phyloP scores from a whole-genome alignment of 2,113 vertebrate species.

The Anoplopoma fimbria region DNA sequence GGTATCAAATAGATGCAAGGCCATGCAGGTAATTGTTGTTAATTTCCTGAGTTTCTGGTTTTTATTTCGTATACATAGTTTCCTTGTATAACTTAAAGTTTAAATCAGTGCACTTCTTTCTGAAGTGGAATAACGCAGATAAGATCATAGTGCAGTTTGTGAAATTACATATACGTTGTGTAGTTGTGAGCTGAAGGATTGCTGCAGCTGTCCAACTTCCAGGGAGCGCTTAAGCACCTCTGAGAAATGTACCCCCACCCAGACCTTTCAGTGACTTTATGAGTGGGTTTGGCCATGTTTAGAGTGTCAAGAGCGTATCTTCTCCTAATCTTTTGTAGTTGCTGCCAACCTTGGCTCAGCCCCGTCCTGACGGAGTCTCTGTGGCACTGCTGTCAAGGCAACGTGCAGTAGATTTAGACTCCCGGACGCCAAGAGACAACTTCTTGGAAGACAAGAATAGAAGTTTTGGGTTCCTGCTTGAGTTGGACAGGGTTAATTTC shows the following conservation, averaged over 20 bases:
- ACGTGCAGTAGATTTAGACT: slow-evolving; percentile 54
- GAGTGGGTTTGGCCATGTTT: slow-evolving; percentile 31
- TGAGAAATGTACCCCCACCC: slow-evolving; percentile 36
- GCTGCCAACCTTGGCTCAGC: slow-evolving; percentile 40
- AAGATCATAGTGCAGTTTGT: background rate
- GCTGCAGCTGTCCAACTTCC: slow-evolving; percentile 19
- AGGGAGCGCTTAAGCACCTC: slow-evolving; percentile 36
- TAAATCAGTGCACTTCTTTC: slow-evolving; percentile 12
- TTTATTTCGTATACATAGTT: slow-evolving; percentile 3
- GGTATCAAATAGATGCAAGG: slow-evolving; percentile 25
- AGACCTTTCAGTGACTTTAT: slow-evolving; percentile 47
- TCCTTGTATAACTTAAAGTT: background rate
- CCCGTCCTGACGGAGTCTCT: slow-evolving; percentile 30
- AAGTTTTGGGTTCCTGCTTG: background rate
- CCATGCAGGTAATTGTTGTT: slow-evolving; percentile 40
- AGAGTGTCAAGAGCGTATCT: slow-evolving; percentile 21
- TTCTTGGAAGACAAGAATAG: slow-evolving; percentile 50
- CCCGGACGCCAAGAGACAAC: slow-evolving; percentile 60
- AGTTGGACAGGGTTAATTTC: slow-evolving; percentile 18
- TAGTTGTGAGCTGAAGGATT: background rate
- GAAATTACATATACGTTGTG: background rate
- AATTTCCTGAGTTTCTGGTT: slow-evolving; percentile 17
- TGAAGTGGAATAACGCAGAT: background rate
- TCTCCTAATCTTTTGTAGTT: slow-evolving; percentile 37
- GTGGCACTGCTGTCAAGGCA: slow-evolving; percentile 69